These are phyloP conservation scores for Lepidothrix coronata DNA, from an alignment of 2,113 vertebrate species.

Conservation along the genomic window DNA sequence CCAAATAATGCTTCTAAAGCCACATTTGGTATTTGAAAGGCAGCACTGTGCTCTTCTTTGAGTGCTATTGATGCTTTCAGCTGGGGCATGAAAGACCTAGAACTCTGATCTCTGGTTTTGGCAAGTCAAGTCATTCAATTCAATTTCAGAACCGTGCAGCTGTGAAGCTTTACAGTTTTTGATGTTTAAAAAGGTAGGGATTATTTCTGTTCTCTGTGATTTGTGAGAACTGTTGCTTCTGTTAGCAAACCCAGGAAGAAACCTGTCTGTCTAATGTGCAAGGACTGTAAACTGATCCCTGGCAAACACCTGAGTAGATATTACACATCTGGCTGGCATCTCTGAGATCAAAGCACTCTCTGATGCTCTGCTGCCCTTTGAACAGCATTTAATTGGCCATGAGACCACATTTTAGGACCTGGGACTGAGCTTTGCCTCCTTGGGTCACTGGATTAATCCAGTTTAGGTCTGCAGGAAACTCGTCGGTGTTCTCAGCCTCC, in stretches of 20 bases:
- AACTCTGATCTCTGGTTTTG: conserved; percentile 63
- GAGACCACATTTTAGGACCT: not conserved
- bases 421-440: not conserved
- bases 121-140: conserved; percentile 41
- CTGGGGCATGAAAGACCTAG: conserved; percentile 56
- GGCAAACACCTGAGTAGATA: not conserved
- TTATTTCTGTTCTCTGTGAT: conserved; percentile 58
- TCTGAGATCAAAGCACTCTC: not conserved
- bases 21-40: conserved; percentile 3
- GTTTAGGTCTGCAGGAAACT: not conserved
- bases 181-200: conserved; percentile 41
- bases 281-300: conserved; percentile 1
- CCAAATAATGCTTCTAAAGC: not conserved
- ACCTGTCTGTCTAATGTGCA: conserved; percentile 54
- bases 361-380: conserved; percentile 21
- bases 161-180: conserved; percentile 45
- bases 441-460: not conserved
- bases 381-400: conserved; percentile 29
- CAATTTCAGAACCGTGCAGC: conserved; percentile 32
- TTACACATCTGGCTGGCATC: not conserved
- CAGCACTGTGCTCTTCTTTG: conserved; percentile 24
- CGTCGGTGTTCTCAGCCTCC: not conserved
- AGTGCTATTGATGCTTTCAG: conserved; percentile 52
- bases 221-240: conserved; percentile 38
- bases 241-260: conserved; percentile 39